These are phyloP conservation scores for Donacobius atricapilla DNA, from an alignment of 2,113 vertebrate species.

Conservation along the genomic window DNA sequence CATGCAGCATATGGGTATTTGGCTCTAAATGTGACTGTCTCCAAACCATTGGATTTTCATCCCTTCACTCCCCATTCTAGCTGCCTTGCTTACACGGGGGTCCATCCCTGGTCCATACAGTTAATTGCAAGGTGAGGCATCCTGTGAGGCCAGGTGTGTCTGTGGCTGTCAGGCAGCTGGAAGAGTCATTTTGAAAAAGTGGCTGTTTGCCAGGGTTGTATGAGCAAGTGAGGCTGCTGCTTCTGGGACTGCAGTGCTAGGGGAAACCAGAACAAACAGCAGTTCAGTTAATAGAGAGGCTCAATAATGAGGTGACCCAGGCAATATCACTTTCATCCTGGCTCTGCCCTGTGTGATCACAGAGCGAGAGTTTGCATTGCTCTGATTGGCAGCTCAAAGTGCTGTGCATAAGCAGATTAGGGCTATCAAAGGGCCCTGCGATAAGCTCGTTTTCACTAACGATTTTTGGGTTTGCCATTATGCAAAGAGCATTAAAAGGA, in stretches of 20 bases:
- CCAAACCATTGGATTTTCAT: conserved; percentile 4
- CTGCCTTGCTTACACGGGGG: not conserved
- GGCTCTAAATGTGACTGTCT: conserved; percentile 19
- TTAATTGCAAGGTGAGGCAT: not conserved
- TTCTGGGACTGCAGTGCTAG: not conserved
- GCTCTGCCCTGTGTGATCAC: conserved; percentile 42
- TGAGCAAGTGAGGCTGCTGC: conserved; percentile 1
- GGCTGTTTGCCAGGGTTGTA: not conserved
- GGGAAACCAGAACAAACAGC: not conserved
- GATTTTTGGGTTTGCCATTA: conserved; percentile 63
- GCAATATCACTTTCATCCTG: conserved; percentile 61
- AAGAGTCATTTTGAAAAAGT: not conserved
- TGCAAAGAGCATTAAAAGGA: conserved; percentile 67
- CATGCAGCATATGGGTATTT: conserved; percentile 9
- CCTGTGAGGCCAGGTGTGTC: not conserved
- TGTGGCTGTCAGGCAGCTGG: not conserved
- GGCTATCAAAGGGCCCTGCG: conserved; percentile 63
- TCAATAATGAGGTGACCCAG: conserved; percentile 60
- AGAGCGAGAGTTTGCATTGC: conserved; percentile 34
- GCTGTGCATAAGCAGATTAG: conserved; percentile 67
- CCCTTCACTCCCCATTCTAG: not conserved
- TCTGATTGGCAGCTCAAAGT: conserved; percentile 66
- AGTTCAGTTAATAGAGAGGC: conserved; percentile 20
- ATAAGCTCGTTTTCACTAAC: conserved; percentile 69
- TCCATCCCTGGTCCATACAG: not conserved